Evolutionary conservation across 2,113 vertebrate genomes (phyloP), one percentile per base, ranked within the genome.

Genomic region (Psittacula cyanocephala): DNA sequence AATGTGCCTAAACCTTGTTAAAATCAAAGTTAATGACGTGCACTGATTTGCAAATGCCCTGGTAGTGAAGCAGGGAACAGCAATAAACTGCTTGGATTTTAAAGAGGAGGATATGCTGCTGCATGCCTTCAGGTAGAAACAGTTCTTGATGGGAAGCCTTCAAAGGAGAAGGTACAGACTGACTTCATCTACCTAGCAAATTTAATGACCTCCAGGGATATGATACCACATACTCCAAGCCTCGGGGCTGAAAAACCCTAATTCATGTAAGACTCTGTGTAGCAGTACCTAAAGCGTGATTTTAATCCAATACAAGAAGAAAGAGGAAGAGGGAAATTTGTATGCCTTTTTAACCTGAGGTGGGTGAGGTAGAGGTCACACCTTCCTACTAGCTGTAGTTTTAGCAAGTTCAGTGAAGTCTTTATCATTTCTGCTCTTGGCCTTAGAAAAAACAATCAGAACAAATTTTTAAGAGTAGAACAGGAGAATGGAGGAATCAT

Each of bases 71-170:
- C 12, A 43, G 24, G 29, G 24, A 59, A 8, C 8, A 65, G 18
- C 70, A 69, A 69, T 28, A 52, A 70, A 64, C 35, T 18, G 13
- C 11, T 19, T 44, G 29, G 27, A 27, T 20, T 86, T 77, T 52
- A 77, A 24, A 10, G 27, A 52, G 23, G 33, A 47, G 27, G 28
- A 41, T 52, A 27, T 0, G 0, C 17, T 81, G 41, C 23, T 89
- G 25, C 53, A 44, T 75, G 50, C 31, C 46, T 67, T 65, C 37
- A 63, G 24, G 14, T 78, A 18, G 22, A 63, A 81, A 81, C 41
- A 53, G 8, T 5, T 81, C n/a, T 75, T 0, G 0, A 18, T 4
- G 11, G 24, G 27, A 89, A 62, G 2, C 7, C 29, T 86, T 70
- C 68, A 87, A 81, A 89, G 27, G 29, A 44, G 46, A 47, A 57